A percentile compares a stretch with the other conserved stretches of the same genome.
These are phyloP conservation scores for Dicyrtoma fusca DNA, from an alignment of 2,888 invertebrate species.

Conservation along the genomic window DNA sequence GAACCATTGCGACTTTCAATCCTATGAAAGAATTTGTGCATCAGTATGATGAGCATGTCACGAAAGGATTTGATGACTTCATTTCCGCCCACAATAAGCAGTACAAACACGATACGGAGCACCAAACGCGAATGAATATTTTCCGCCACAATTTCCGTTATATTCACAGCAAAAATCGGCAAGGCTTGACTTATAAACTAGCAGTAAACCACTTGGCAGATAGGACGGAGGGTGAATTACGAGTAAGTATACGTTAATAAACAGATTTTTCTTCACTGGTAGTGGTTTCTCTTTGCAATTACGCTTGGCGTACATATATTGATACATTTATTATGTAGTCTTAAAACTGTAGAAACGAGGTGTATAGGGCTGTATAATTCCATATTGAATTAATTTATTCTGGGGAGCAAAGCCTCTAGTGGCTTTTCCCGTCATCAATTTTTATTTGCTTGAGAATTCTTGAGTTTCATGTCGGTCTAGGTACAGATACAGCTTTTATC, in stretches of 20 bases:
- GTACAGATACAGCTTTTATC: no score
- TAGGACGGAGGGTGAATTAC: slow-evolving; percentile 71
- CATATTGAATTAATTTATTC: no score
- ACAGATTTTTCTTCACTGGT: no score
- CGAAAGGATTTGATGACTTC: slow-evolving; percentile 76
- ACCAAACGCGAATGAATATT: slow-evolving; percentile 71
- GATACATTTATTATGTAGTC: no score
- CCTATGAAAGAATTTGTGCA: slow-evolving; percentile 91
- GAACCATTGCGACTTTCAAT: slow-evolving; percentile 77
- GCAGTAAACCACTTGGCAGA: slow-evolving; percentile 88
- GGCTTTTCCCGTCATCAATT: no score
- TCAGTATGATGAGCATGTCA: slow-evolving; percentile 70
- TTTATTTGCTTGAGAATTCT: no score
- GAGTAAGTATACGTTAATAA: neutral
- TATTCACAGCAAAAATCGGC: slow-evolving; percentile 81
- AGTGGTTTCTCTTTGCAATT: no score
- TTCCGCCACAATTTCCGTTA: slow-evolving; percentile 82
- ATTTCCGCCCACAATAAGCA: slow-evolving; percentile 71
- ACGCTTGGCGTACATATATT: no score
- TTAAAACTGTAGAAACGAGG: no score
- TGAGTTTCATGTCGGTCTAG: no score
- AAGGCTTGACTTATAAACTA: slow-evolving; percentile 71
- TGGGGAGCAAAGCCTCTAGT: no score
- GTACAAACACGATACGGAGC: slow-evolving; percentile 71
- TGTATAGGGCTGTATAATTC: no score